Conservation (phyloP, 2,113 vertebrate genomes). For the Hypanus sabinus region DNA sequence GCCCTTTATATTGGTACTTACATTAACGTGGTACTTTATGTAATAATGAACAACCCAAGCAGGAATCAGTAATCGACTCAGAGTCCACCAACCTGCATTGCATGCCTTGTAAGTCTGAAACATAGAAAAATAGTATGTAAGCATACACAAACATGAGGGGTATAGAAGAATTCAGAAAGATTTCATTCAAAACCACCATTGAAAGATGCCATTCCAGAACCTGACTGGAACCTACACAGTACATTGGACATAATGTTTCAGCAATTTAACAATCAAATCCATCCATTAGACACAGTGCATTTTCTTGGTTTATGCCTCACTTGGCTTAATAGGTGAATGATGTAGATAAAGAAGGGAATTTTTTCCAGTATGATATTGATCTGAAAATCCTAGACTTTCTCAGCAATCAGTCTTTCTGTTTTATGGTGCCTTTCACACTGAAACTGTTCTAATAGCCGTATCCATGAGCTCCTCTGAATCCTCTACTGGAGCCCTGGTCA, state of each 20-base stretch:
- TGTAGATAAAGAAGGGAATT: neutral
- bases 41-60: conserved; percentile 73
- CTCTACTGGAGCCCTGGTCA: no score
- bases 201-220: neutral
- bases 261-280: neutral
- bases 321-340: neutral
- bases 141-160: neutral
- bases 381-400: neutral
- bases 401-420: neutral
- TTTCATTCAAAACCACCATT: neutral
- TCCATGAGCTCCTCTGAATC: no score
- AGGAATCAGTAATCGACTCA: conserved; percentile 65
- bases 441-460: no score
- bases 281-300: neutral
- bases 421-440: no score
- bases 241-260: neutral
- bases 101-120: conserved; percentile 69
- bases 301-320: neutral
- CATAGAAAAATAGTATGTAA: conserved; percentile 35
- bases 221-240: neutral
- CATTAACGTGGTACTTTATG: conserved; percentile 71
- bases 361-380: neutral
- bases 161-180: neutral
- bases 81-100: conserved; percentile 50
- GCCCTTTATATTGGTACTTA: conserved; percentile 54